Percentiles rank a stretch among this genome's conserved stretches.
Evolutionary conservation across 2,113 vertebrate species (phyloP).

Genomic region (Gavia stellata): DNA sequence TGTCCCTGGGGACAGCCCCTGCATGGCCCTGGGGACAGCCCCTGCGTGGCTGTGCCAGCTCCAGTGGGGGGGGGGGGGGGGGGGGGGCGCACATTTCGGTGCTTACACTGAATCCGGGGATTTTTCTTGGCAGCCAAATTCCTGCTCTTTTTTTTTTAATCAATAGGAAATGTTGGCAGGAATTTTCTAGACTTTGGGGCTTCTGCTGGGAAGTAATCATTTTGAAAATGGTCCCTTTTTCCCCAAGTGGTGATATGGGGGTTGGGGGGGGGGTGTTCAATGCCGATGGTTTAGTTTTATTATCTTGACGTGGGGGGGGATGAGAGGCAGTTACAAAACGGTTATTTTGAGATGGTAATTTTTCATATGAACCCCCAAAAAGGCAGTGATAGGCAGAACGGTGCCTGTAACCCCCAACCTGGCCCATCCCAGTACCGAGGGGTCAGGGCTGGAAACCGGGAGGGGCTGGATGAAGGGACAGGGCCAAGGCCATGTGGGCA

Average conservation of each 20-base stretch:
- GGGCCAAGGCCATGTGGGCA: background rate
- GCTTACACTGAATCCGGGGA: background rate
- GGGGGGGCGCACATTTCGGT: background rate
- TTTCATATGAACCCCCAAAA: background rate
- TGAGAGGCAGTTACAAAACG: background rate
- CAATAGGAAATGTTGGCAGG: background rate
- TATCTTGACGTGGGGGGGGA: background rate
- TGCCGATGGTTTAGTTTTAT: background rate
- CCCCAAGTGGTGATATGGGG: background rate
- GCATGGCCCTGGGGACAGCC: background rate
- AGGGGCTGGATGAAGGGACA: background rate
- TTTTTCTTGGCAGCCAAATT: background rate
- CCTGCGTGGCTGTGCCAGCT: background rate
- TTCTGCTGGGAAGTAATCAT: background rate
- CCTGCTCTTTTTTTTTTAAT: background rate
- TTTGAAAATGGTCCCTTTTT: background rate
- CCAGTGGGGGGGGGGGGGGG: no score
- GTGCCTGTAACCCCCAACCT: background rate
- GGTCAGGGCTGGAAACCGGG: background rate
- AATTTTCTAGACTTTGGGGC: background rate
- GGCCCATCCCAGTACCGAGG: background rate
- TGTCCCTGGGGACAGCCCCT: background rate
- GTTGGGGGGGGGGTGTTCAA: background rate
- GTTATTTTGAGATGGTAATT: background rate
- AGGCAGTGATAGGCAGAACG: fast-evolving